These are phyloP conservation scores for Chironomus riparius DNA, from an alignment of 2,888 invertebrate species.

Conservation along the genomic window DNA sequence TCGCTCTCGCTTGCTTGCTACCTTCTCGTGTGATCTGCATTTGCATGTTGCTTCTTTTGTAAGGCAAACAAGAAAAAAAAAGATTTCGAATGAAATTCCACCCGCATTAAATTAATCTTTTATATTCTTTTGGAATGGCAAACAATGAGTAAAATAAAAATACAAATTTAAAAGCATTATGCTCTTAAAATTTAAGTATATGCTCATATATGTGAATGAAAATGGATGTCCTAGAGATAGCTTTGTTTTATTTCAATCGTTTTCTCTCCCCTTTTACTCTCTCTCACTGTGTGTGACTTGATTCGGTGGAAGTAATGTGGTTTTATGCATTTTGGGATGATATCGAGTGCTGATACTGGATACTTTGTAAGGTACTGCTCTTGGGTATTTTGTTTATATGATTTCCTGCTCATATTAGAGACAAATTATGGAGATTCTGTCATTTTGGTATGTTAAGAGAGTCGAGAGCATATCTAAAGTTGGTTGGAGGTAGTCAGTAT, in stretches of 20 bases:
- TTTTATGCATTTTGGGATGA: not conserved
- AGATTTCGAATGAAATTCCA: not conserved
- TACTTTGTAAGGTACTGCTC: too few relatives aligned
- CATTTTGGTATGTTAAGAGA: too few relatives aligned
- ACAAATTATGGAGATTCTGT: too few relatives aligned
- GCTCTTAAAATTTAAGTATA: not conserved
- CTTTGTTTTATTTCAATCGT: slow-evolving; percentile 12
- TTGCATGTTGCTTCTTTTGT: not conserved
- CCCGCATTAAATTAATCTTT: not conserved
- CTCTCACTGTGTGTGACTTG: too few relatives aligned
- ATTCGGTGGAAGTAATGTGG: not conserved
- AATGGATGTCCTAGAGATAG: slow-evolving; percentile 1
- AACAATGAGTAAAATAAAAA: not conserved
- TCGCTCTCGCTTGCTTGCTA: slow-evolving; percentile 1
- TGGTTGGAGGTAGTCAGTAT: too few relatives aligned
- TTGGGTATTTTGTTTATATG: too few relatives aligned
- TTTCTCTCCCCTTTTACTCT: not conserved
- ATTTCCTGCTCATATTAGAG: too few relatives aligned
- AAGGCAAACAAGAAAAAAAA: too few relatives aligned
- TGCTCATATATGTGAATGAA: not conserved
- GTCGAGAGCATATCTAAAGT: too few relatives aligned
- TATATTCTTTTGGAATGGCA: not conserved
- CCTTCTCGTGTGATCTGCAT: not conserved
- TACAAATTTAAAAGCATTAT: not conserved
- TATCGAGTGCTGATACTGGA: too few relatives aligned